Evolutionary conservation across 2,797 vertebrate species (phyloP).

Genomic region (Sparus aurata): DNA sequence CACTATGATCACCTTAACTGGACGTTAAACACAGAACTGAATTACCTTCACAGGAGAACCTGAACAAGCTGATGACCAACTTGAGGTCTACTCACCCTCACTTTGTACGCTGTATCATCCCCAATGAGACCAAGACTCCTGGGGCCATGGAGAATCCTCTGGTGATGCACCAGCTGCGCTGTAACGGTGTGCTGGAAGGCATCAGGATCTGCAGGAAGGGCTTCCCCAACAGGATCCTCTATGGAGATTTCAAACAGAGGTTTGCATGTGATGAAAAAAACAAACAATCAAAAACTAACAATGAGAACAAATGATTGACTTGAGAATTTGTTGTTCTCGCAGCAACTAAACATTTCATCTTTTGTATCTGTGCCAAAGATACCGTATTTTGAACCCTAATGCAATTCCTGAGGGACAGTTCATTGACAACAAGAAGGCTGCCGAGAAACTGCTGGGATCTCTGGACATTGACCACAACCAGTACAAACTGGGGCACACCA

Average conservation of each 20-base stretch:
- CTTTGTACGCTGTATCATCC: conserved; percentile 91
- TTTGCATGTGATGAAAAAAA: not conserved
- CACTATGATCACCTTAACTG: not conserved
- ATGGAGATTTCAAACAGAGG: conserved; percentile 89
- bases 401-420: conserved; percentile 91
- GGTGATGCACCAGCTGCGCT: conserved; percentile 90
- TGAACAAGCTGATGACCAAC: conserved; percentile 90
- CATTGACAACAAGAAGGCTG: conserved; percentile 90
- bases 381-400: conserved; percentile 89
- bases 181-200: conserved; percentile 90
- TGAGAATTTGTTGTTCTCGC: not conserved
- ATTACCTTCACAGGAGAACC: conserved; percentile 80
- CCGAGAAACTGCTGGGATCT: conserved; percentile 88
- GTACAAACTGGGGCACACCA: conserved; percentile 89
- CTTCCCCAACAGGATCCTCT: conserved; percentile 90
- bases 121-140: conserved; percentile 92
- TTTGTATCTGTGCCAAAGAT: conserved; percentile 71
- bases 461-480: conserved; percentile 90
- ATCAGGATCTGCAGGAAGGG: conserved; percentile 92
- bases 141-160: conserved; percentile 85
- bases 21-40: not conserved
- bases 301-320: not conserved
- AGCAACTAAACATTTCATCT: not conserved
- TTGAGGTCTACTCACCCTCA: conserved; percentile 89
- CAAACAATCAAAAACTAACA: not conserved